Base-by-base conservation (phyloP, 1,140 invertebrate species). In the Mylabris phalerata region DNA sequence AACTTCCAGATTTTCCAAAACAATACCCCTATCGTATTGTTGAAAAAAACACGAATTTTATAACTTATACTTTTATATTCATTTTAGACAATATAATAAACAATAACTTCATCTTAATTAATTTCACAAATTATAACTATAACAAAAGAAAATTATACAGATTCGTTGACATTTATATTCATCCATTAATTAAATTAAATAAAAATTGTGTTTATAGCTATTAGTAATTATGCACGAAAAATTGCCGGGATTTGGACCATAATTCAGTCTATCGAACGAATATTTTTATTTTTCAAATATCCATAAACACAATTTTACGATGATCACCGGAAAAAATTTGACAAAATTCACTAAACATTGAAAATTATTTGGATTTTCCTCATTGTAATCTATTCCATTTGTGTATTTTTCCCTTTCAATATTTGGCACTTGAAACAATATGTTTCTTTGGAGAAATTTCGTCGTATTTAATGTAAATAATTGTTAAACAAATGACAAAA, bases 81-180 rank as follows among this genome's bases (percentile, higher is more conserved):
- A 47, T 56, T 47, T 48, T 48, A 48, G 54, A 56, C 54, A 56
- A 56, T 56, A 46, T 56, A 46, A 55, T 43, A 56, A 56, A 56
- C 54, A 56, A 56, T 56, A 56, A 56, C 54, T 47, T 48, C 48
- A 32, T 32, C 7, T 56, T 39, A 32, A 32, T 32, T 7, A 7
- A 4, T 32, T 32, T 7, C 32, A 32, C 4, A 32, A 32, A 32
- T 32, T 7, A 48, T n/a, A 47, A 47, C 24, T 5, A 32, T 48
- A 41, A 41, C 24, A 48, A 42, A 39, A 48, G 54, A 41, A 54
- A 56, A 56, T 56, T 48, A 48, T 39, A 48, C 40, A 48, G 45
- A 48, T 56, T 48, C 45, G 46, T 56, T 48, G 45, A 48, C 45
- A 48, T 48, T 48, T 43, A 48, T 39, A 32, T 56, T 48, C 26